phyloP scores from a whole-genome alignment of 2,888 invertebrate genomes.

The Eupithecia subumbrata region DNA sequence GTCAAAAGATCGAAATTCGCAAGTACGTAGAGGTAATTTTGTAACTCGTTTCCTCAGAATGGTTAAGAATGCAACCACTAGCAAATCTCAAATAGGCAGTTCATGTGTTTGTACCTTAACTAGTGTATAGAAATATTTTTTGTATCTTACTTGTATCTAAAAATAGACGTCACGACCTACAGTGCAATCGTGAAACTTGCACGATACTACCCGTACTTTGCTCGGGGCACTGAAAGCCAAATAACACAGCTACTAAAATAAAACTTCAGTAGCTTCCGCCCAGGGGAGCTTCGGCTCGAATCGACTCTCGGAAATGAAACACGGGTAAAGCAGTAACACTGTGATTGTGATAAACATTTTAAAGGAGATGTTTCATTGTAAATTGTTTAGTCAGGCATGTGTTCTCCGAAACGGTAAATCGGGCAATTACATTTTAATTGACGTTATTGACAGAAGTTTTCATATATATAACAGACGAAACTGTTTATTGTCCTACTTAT shows the following conservation, averaged over 20 bases:
- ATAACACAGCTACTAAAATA: slow-evolving; percentile 6
- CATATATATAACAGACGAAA: not conserved
- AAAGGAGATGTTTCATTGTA: slow-evolving; percentile 1
- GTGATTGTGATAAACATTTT: slow-evolving; percentile 21
- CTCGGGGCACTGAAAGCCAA: slow-evolving; percentile 5
- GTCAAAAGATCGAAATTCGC: not conserved
- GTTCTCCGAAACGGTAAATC: not conserved
- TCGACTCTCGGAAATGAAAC: slow-evolving; percentile 15
- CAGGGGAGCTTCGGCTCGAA: slow-evolving; percentile 10
- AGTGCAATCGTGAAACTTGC: slow-evolving; percentile 2
- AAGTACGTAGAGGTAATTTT: not conserved
- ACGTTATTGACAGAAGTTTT: not conserved
- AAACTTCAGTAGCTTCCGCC: slow-evolving; percentile 14
- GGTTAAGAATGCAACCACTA: not conserved
- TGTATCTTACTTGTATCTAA: not conserved
- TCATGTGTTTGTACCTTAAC: not conserved
- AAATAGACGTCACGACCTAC: not conserved
- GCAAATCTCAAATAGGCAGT: not conserved
- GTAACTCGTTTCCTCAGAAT: not conserved
- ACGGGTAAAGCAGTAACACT: slow-evolving; percentile 22
- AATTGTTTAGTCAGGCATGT: slow-evolving; percentile 6
- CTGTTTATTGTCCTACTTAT: not conserved
- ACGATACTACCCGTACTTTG: not conserved
- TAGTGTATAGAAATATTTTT: too few relatives aligned
- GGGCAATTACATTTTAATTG: not conserved